phyloP scores from a whole-genome alignment of 2,797 vertebrate species.

The Bothrops alternatus region DNA sequence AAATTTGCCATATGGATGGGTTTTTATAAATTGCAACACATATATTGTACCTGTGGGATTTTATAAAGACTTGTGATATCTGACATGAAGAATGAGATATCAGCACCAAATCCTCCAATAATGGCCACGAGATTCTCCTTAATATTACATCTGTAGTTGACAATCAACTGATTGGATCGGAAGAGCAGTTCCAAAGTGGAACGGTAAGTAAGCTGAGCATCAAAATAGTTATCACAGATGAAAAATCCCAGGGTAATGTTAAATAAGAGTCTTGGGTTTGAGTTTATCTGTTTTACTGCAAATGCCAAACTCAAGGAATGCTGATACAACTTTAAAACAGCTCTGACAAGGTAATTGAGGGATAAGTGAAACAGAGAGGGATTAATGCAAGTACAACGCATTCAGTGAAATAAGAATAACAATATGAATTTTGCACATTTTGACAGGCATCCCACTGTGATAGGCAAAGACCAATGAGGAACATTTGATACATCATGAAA shows the following conservation, averaged over 20 bases:
- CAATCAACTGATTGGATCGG: not conserved
- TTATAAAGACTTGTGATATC: not conserved
- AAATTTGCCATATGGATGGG: not conserved
- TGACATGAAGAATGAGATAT: not conserved
- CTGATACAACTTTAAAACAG: too few relatives aligned
- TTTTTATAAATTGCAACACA: not conserved
- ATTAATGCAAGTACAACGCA: not conserved
- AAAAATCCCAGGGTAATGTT: not conserved
- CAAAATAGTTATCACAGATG: not conserved
- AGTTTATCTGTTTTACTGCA: too few relatives aligned
- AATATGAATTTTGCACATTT: too few relatives aligned
- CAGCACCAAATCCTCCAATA: not conserved
- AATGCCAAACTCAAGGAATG: too few relatives aligned
- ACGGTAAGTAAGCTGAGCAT: not conserved
- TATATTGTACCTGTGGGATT: not conserved
- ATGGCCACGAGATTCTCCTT: not conserved
- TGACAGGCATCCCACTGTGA: too few relatives aligned
- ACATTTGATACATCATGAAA: too few relatives aligned
- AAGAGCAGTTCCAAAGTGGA: not conserved
- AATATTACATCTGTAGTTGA: not conserved
- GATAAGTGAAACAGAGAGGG: not conserved
- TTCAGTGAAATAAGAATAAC: not conserved
- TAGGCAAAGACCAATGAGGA: too few relatives aligned
- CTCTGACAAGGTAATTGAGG: not conserved
- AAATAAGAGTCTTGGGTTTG: too few relatives aligned